A percentile compares a stretch with the other conserved stretches of the same genome.
Evolutionary conservation across 2,888 invertebrate genomes (phyloP).

Genomic region (Pinctada fucata): DNA sequence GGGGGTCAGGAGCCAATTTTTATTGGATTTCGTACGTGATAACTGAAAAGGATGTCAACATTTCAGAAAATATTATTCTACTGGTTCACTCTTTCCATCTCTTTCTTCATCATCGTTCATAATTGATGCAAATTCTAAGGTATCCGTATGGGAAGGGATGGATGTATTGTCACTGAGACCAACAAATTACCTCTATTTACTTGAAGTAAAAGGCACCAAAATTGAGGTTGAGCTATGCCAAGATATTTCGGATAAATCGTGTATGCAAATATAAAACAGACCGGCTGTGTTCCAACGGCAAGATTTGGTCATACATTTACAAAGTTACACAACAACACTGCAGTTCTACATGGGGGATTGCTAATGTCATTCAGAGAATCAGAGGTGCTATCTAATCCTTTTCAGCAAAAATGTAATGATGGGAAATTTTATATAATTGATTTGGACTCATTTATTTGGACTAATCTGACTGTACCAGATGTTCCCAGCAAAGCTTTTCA

Average conservation of each 20-base stretch:
- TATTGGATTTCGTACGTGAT: neutral
- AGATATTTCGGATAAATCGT: neutral
- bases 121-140: neutral
- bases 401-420: neutral
- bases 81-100: neutral
- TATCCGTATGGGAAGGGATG: neutral
- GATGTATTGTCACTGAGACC: neutral
- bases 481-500: too few relatives aligned
- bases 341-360: neutral
- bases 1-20: neutral
- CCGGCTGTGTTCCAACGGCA: neutral
- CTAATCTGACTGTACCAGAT: neutral
- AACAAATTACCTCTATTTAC: neutral
- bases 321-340: neutral
- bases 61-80: neutral
- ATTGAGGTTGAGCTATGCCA: neutral
- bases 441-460: neutral
- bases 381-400: neutral
- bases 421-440: neutral
- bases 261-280: neutral
- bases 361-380: neutral
- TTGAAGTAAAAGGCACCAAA: neutral
- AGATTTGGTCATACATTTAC: slow-evolving; percentile 3
- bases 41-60: neutral
- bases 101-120: neutral